These are phyloP conservation scores for Vulpes lagopus DNA, from an alignment of 2,113 vertebrate species.

Conservation along the genomic window DNA sequence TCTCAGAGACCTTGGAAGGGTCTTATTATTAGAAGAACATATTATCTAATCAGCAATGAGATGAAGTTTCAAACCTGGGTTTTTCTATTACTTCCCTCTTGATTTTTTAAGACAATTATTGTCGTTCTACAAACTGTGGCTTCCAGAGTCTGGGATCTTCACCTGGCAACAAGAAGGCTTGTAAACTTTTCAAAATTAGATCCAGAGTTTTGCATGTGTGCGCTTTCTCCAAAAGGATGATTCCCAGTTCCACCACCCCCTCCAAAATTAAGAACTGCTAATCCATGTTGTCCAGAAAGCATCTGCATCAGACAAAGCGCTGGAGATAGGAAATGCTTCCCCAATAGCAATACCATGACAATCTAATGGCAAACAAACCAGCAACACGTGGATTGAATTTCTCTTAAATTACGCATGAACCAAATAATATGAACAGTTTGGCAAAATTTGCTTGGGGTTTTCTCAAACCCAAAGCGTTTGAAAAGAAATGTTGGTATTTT, in stretches of 20 bases:
- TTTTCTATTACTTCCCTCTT: neutral
- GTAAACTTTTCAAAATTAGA: neutral
- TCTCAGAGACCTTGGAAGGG: neutral
- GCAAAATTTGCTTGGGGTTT: slow-evolving; percentile 42
- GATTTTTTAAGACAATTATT: neutral
- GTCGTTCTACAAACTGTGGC: neutral
- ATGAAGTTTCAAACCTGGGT: neutral
- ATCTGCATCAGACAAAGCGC: accelerated
- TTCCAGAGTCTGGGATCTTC: neutral
- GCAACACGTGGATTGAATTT: slow-evolving; percentile 26
- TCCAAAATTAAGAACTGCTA: neutral
- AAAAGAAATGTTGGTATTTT: neutral
- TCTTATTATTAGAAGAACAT: neutral
- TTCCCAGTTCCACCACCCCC: neutral
- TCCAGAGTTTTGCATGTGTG: neutral
- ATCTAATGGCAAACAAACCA: neutral
- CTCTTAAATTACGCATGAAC: slow-evolving; percentile 51
- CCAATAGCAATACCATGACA: neutral
- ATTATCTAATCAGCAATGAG: accelerated
- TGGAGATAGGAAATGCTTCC: neutral
- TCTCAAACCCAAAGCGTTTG: slow-evolving; percentile 40
- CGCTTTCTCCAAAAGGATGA: neutral
- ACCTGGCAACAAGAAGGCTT: neutral
- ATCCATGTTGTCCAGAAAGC: neutral
- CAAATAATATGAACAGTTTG: slow-evolving; percentile 16